These are phyloP conservation scores for Conus betulinus DNA, from an alignment of 1,140 invertebrate genomes.

Conservation along the genomic window DNA sequence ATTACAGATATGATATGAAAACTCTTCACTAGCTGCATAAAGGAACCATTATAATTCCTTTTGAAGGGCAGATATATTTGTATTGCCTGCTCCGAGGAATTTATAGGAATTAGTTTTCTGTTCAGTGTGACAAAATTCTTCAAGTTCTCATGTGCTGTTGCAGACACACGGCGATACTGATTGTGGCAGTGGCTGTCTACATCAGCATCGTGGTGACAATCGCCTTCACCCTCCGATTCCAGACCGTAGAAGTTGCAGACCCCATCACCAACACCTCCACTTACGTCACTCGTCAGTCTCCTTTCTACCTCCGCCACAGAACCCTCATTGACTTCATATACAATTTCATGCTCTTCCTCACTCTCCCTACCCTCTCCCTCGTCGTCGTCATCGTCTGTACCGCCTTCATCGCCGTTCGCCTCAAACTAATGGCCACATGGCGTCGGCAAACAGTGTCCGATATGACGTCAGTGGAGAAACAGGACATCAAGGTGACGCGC, in stretches of 20 bases:
- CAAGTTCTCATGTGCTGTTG: background rate
- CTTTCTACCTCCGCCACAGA: background rate
- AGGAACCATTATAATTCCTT: no score
- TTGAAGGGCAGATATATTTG: no score
- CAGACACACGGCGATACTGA: background rate
- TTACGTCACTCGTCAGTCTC: background rate
- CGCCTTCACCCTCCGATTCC: background rate
- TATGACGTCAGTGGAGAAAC: slow-evolving; percentile 12
- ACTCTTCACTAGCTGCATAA: no score
- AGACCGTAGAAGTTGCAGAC: background rate
- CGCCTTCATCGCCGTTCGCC: slow-evolving; percentile 3
- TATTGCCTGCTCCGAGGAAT: no score
- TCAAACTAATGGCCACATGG: background rate
- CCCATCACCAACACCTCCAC: background rate
- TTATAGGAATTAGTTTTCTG: background rate
- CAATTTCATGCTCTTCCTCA: background rate
- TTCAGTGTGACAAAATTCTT: background rate
- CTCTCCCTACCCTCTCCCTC: background rate
- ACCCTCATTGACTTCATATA: background rate
- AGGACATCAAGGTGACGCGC: background rate
- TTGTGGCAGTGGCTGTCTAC: background rate
- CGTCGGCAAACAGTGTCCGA: background rate
- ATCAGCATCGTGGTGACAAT: background rate
- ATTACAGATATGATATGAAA: no score
- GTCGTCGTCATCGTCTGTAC: slow-evolving; percentile 28